Percentiles rank a stretch among this genome's conserved stretches.
These are phyloP conservation scores for Caenorhabditis japonica DNA, from an alignment of 2,888 invertebrate species.

Conservation along the genomic window DNA sequence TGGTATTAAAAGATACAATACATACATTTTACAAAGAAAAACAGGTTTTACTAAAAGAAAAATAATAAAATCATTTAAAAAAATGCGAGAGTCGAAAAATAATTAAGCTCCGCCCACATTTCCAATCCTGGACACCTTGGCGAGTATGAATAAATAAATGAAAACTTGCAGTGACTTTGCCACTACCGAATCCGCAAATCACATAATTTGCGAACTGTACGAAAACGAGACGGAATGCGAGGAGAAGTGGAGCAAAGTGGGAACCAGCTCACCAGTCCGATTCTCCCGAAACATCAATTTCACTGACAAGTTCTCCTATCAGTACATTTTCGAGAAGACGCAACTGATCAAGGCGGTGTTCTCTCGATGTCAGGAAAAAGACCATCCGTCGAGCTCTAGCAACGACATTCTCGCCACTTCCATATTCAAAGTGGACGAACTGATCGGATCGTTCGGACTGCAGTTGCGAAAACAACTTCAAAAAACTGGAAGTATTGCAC, in stretches of 20 bases:
- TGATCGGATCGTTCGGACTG: conserved; percentile 66
- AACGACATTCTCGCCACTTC: conserved; percentile 48
- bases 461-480: conserved; percentile 57
- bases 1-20: too few species aligned
- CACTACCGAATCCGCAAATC: conserved; percentile 46
- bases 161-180: conserved; percentile 44
- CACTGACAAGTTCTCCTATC: conserved; percentile 58
- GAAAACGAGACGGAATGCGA: conserved; percentile 59
- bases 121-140: too few species aligned
- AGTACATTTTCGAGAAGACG: conserved; percentile 63
- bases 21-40: too few species aligned
- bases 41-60: too few species aligned
- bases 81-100: too few species aligned
- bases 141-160: too few species aligned
- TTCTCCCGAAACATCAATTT: conserved; percentile 56
- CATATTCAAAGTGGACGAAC: conserved; percentile 64
- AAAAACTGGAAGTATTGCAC: conserved; percentile 45
- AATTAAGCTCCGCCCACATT: too few species aligned
- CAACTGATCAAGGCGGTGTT: conserved; percentile 66
- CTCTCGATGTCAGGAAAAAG: conserved; percentile 48
- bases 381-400: conserved; percentile 36
- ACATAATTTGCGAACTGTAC: conserved; percentile 49
- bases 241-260: conserved; percentile 55
- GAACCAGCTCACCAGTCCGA: conserved; percentile 35
- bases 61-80: too few species aligned